Conservation (phyloP, 2,888 invertebrate genomes). For the Dendrolimus houi region DNA sequence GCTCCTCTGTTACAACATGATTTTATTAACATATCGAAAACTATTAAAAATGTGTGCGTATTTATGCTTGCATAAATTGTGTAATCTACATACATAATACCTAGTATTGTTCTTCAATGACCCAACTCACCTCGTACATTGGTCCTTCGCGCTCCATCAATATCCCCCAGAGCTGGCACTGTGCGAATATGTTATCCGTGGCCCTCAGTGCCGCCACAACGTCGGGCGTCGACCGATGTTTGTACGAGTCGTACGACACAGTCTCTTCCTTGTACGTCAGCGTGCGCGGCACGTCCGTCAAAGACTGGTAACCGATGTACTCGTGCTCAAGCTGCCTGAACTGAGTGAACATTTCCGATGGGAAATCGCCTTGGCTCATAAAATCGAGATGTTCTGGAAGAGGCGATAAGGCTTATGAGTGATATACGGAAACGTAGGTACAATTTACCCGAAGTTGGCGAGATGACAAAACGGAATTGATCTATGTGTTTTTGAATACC, state of each 20-base stretch:
- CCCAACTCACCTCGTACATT: constrained; percentile 80
- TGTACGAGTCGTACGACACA: constrained; percentile 73
- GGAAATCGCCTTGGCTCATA: constrained; percentile 88
- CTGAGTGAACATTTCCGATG: constrained; percentile 84
- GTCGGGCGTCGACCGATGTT: constrained; percentile 81
- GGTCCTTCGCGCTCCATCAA: constrained; percentile 88
- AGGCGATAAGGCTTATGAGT: no score
- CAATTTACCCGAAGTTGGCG: no score
- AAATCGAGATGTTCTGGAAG: constrained; percentile 95
- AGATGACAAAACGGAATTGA: no score
- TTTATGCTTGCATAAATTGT: no score
- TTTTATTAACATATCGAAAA: no score
- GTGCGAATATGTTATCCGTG: constrained; percentile 84
- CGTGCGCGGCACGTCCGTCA: constrained; percentile 94
- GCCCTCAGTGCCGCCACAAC: constrained; percentile 82
- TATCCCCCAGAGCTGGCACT: constrained; percentile 90
- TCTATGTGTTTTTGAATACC: no score
- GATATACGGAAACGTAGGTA: no score
- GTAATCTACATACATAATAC: no score
- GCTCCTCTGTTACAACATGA: no score
- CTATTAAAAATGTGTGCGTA: no score
- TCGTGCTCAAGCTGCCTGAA: constrained; percentile 94
- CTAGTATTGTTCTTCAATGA: background rate
- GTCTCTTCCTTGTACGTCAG: constrained; percentile 83
- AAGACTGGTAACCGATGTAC: constrained; percentile 95